phyloP scores from a whole-genome alignment of 2,797 vertebrate genomes.

The Saxicola maurus region DNA sequence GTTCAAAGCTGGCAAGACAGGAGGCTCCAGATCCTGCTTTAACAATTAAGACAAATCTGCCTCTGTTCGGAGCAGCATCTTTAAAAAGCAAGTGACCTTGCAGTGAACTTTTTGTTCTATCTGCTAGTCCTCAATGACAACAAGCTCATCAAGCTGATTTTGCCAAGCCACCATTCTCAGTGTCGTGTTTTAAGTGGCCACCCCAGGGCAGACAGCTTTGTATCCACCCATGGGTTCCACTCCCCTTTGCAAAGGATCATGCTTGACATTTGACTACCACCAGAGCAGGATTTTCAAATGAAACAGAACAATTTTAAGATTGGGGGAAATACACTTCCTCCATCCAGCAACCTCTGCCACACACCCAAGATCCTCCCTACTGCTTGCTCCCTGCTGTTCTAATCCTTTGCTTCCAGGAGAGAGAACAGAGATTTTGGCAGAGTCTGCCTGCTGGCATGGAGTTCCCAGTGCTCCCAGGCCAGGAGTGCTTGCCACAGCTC shows the following conservation, averaged over 20 bases:
- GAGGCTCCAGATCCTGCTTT: background rate
- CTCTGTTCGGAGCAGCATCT: slow-evolving; percentile 7
- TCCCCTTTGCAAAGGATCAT: background rate
- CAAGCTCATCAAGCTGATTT: background rate
- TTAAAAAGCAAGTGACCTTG: slow-evolving; percentile 20
- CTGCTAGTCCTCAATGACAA: background rate
- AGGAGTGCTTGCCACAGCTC: background rate
- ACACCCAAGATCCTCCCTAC: background rate
- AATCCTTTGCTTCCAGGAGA: background rate
- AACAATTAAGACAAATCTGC: background rate
- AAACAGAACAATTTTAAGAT: background rate
- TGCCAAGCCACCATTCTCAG: background rate
- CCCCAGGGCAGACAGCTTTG: background rate
- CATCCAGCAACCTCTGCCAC: background rate
- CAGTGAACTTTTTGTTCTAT: background rate
- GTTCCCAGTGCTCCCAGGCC: background rate
- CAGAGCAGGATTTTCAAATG: background rate
- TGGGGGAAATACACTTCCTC: background rate
- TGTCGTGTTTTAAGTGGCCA: background rate
- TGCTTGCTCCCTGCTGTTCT: background rate
- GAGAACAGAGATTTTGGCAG: slow-evolving; percentile 12
- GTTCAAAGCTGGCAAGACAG: slow-evolving; percentile 14
- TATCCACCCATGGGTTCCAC: background rate
- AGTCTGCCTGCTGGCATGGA: background rate
- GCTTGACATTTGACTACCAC: background rate